Base-by-base conservation (phyloP, 2,888 invertebrate species). In the Heliconius aoede region DNA sequence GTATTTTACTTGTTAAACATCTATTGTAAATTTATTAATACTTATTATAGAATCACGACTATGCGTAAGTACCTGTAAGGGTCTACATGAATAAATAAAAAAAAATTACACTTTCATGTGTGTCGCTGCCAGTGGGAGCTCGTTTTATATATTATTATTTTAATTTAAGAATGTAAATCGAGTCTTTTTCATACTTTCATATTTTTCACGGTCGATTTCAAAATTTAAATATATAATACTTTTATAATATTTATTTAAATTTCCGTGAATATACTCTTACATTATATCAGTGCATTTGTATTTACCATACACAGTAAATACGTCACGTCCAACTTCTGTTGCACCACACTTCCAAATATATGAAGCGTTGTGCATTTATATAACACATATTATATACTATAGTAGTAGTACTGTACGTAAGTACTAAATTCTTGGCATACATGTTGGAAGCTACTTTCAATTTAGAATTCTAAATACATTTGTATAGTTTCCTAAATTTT, bases 371-470 rank as follows among this genome's bases (percentile, higher is more conserved):
- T 46, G 18, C 18, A 18, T 21, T 15, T 40, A 40, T 15, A 61
- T 61, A 18, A 61, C 15, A 61, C 18, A 62, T 62, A 18, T 18
- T 30, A 30, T 62, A n/a, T n/a, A n/a, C n/a, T n/a, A n/a, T n/a
- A n/a, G n/a, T n/a, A n/a, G n/a, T n/a, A n/a, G n/a, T n/a, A n/a
- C n/a, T 30, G 18, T 76, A 74, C 36, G 15, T 82, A 82, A 81
- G 72, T 83, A 83, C 80, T 76, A 80, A 73, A 76, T 78, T 79
- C 74, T 88, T 88, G 88, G 88, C 88, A 87, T 80, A 84, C 85
- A 85, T 78, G 83, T 82, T 86, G 87, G 87, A 85, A 86, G 86
- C 86, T 73, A 68, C 15, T 71, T n/a, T 8, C 60, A 24, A 18
- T 30, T 65, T 21, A 26, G 8, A 18, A 58, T 28, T 28, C n/a